A percentile compares a stretch with the other conserved stretches of the same genome.
Evolutionary conservation across 2,113 vertebrate genomes (phyloP).

Genomic region (Patagioenas fasciata): DNA sequence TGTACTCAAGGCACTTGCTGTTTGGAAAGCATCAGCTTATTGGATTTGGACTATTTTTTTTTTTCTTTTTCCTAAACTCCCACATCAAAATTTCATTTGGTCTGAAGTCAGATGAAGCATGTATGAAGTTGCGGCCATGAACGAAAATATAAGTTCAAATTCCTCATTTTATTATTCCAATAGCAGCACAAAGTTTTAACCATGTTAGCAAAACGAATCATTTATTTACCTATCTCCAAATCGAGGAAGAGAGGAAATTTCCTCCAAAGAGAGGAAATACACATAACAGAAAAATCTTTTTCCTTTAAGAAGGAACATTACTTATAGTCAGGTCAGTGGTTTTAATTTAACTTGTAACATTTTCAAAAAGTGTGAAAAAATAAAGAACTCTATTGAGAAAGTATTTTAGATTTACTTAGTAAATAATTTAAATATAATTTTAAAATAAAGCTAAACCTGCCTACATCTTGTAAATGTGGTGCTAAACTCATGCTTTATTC

Average conservation of each 20-base stretch:
- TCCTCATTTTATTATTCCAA: neutral
- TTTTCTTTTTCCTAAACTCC: neutral
- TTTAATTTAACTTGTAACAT: neutral
- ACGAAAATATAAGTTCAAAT: neutral
- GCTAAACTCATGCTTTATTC: neutral
- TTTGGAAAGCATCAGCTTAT: neutral
- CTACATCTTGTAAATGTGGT: neutral
- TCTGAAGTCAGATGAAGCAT: neutral
- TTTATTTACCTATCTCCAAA: neutral
- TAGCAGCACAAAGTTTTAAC: neutral
- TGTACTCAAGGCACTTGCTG: neutral
- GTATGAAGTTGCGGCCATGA: neutral
- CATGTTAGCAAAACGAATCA: neutral
- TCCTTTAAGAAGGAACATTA: neutral
- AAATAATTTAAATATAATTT: neutral
- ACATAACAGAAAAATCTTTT: neutral
- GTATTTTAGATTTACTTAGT: neutral
- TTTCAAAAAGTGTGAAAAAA: neutral
- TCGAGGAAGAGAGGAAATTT: too few species aligned
- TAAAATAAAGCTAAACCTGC: neutral
- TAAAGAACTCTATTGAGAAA: neutral
- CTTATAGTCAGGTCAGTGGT: neutral
- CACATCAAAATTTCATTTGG: neutral
- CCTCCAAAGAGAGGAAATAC: neutral
- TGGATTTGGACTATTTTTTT: neutral